These are phyloP conservation scores for Trematomus loennbergii DNA, from an alignment of 2,113 vertebrate genomes.

Conservation along the genomic window DNA sequence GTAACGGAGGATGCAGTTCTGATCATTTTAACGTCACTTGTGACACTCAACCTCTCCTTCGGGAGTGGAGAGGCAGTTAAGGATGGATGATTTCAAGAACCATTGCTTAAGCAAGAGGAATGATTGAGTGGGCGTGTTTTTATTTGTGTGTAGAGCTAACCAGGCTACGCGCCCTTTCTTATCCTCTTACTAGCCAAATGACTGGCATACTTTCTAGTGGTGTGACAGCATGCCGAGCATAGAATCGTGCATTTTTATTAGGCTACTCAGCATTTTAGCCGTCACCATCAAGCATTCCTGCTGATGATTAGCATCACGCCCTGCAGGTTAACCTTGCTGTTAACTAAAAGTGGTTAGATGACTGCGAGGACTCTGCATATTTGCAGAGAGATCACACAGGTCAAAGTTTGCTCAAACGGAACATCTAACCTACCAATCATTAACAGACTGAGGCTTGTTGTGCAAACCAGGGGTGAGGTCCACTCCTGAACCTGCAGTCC, in stretches of 20 bases:
- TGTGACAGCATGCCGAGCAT: constrained; percentile 59
- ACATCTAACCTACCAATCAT: constrained; percentile 57
- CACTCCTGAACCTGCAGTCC: not conserved
- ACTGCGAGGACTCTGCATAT: constrained; percentile 29
- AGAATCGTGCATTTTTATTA: constrained; percentile 26
- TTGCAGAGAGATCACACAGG: constrained; percentile 30
- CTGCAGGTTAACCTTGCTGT: not conserved
- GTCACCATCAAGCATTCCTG: constrained; percentile 37
- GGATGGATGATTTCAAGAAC: not conserved
- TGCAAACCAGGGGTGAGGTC: constrained; percentile 28
- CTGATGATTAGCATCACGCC: not conserved
- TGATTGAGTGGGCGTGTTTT: constrained; percentile 32
- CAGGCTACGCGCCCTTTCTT: constrained; percentile 15
- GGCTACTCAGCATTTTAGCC: constrained; percentile 13
- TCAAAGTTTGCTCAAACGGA: constrained; percentile 55
- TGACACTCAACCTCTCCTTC: not conserved
- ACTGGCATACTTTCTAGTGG: constrained; percentile 55
- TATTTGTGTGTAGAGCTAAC: not conserved
- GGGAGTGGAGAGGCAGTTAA: constrained; percentile 8
- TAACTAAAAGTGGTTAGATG: not conserved
- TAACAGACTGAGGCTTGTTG: constrained; percentile 57
- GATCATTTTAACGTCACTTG: not conserved
- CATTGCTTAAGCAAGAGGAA: constrained; percentile 41
- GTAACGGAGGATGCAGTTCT: not conserved
- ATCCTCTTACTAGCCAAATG: constrained; percentile 42